A percentile compares a stretch with the other conserved stretches of the same genome.
Evolutionary conservation across 2,113 vertebrate genomes (phyloP).

Genomic region (Perccottus glenii): DNA sequence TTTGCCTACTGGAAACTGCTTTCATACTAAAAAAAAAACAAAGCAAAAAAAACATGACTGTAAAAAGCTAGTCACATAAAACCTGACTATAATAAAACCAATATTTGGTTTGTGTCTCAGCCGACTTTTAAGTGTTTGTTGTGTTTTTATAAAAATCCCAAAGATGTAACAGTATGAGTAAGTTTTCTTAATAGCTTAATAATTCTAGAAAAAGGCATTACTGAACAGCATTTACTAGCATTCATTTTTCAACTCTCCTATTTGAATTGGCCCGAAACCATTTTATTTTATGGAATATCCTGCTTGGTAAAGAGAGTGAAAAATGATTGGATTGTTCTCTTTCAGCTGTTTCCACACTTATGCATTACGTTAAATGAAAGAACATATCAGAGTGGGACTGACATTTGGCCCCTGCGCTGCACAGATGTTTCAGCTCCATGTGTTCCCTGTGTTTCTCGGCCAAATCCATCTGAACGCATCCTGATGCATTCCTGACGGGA

Average conservation of each 20-base stretch:
- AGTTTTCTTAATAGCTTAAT: no score
- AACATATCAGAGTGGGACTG: constrained; percentile 10
- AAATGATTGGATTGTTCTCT: background rate
- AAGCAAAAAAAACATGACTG: no score
- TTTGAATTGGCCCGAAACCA: no score
- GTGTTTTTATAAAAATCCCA: no score
- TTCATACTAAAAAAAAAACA: no score
- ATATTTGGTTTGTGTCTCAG: no score
- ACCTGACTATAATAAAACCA: no score
- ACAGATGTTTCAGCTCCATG: constrained; percentile 53
- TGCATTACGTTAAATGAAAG: constrained; percentile 3
- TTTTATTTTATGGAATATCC: background rate
- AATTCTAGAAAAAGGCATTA: no score
- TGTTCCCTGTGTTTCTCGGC: constrained; percentile 38
- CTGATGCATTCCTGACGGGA: constrained; percentile 58
- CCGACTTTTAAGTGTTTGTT: background rate
- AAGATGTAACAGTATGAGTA: no score
- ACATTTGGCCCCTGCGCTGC: constrained; percentile 17
- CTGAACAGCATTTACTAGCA: no score
- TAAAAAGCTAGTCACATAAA: no score
- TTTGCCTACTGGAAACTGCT: background rate
- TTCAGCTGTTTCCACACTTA: background rate
- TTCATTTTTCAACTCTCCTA: no score
- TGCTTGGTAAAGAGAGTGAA: background rate
- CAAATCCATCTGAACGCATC: constrained; percentile 62